Percentiles rank a stretch among this genome's conserved stretches.
These are phyloP conservation scores for Alviniconcha marisindica DNA, from an alignment of 1,140 invertebrate genomes.

Conservation along the genomic window DNA sequence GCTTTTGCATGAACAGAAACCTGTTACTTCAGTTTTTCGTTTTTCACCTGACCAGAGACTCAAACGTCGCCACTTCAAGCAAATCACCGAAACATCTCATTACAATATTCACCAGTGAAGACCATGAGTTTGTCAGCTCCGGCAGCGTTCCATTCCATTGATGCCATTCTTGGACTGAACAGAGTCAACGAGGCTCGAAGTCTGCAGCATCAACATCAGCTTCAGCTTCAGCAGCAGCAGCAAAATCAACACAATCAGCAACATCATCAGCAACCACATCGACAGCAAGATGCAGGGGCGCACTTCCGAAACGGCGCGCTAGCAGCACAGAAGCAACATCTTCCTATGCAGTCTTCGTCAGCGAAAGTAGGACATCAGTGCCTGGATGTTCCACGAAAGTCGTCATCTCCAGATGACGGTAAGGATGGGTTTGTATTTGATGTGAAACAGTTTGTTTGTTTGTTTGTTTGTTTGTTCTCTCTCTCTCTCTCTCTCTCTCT, in stretches of 20 bases:
- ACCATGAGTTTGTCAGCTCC: conserved; percentile 32
- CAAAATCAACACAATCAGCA: conserved; percentile 4
- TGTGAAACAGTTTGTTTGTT: neutral
- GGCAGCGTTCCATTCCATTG: conserved; percentile 46
- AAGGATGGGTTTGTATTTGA: neutral
- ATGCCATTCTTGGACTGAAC: conserved; percentile 43
- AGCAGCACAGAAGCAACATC: neutral
- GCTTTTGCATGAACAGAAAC: too few species aligned
- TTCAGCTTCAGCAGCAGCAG: neutral
- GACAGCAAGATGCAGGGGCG: neutral
- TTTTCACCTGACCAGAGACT: too few species aligned
- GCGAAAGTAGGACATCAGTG: neutral
- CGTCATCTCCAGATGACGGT: too few species aligned
- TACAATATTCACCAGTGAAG: too few species aligned
- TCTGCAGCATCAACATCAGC: neutral
- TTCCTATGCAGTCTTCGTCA: neutral
- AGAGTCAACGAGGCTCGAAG: neutral
- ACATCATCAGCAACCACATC: neutral
- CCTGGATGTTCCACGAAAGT: too few species aligned
- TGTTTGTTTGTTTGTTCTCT: neutral
- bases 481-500: neutral
- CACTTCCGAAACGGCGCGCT: too few species aligned
- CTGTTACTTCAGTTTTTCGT: too few species aligned
- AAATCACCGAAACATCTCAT: too few species aligned
- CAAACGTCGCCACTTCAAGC: too few species aligned